A percentile compares a stretch with the other conserved stretches of the same genome.
Conservation (phyloP, 2,113 vertebrate genomes). For the Blennius ocellaris region DNA sequence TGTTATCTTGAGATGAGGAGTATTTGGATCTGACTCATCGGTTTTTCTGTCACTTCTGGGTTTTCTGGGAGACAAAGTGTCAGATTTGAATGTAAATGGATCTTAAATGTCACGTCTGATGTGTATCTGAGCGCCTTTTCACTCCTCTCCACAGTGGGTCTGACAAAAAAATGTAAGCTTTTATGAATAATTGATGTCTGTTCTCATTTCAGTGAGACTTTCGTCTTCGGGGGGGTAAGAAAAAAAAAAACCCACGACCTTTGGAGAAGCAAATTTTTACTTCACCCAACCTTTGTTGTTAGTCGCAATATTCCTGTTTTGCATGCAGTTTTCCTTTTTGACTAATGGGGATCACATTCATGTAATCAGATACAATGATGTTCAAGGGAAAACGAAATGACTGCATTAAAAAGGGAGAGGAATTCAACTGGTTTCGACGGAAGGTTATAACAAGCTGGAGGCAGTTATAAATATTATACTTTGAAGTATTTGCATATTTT, state of each 20-base stretch:
- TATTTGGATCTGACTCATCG: constrained; percentile 20
- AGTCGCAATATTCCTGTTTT: too few species aligned
- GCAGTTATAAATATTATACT: constrained; percentile 3
- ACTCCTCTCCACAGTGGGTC: constrained; percentile 8
- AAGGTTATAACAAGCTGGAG: neutral
- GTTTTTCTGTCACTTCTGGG: constrained; percentile 24
- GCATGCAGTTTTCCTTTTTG: too few species aligned
- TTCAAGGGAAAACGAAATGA: neutral
- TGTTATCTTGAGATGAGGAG: constrained; percentile 1
- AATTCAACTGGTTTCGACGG: neutral
- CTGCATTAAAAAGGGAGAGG: neutral
- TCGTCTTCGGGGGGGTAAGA: neutral
- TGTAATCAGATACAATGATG: neutral
- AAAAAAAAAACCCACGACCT: neutral
- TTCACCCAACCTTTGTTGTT: neutral
- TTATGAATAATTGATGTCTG: neutral
- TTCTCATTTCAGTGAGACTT: neutral
- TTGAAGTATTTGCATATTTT: neutral
- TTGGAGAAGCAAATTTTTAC: neutral
- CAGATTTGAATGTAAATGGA: constrained; percentile 27
- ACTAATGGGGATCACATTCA: too few species aligned
- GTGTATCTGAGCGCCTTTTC: constrained; percentile 9
- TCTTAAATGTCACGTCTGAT: constrained; percentile 43
- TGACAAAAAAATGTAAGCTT: neutral
- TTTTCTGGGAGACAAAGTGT: constrained; percentile 1